Evolutionary conservation across 2,797 vertebrate genomes (phyloP), one percentile per base, ranked within the genome.

Genomic region (Semaprochilodus insignis): DNA sequence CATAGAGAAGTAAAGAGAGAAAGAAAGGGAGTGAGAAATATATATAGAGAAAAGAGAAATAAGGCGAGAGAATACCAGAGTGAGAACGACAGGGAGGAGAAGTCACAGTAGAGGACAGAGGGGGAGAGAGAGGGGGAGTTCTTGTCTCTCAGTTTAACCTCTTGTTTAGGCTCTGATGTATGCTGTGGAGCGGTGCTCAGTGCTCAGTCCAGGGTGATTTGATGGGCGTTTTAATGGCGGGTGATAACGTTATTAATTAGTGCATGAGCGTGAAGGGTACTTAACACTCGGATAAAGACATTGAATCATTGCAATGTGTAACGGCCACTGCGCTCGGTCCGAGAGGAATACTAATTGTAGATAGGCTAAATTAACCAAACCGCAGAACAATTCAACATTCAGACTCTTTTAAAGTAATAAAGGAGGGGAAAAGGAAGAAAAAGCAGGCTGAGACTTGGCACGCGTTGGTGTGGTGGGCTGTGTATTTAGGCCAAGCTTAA

Each of bases 201-300:
- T 65, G 44, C 10, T 48, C 44, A 48, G 44, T 48, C 86, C 86
- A 59, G 90, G 75, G 78, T 88, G 88, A 90, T 89, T 88, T 85
- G 79, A 87, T 78, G 81, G 81, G 44, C 83, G 60, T 90, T 89
- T 81, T 89, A 90, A 87, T 84, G 91, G 92, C 91, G 90, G 88
- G 87, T 84, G 88, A 89, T 89, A 84, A 88, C 89, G 87, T 91
- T 94, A 94, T 94, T 93, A 94, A 95, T 94, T 94, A 91, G 87
- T 81, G 86, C 82, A 88, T 81, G 86, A 91, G 88, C 90, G 85
- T 91, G 91, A 93, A 92, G 91, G 88, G 91, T 93, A 92, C 92
- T 94, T 94, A 93, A 90, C 91, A 90, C 89, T 91, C 86, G 91
- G 91, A 92, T 92, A 94, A 91, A 90, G 91, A 93, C 75, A 71